A percentile compares a stretch with the other conserved stretches of the same genome.
These are phyloP conservation scores for Lysandra bellargus DNA, from an alignment of 2,888 invertebrate genomes.

Conservation along the genomic window DNA sequence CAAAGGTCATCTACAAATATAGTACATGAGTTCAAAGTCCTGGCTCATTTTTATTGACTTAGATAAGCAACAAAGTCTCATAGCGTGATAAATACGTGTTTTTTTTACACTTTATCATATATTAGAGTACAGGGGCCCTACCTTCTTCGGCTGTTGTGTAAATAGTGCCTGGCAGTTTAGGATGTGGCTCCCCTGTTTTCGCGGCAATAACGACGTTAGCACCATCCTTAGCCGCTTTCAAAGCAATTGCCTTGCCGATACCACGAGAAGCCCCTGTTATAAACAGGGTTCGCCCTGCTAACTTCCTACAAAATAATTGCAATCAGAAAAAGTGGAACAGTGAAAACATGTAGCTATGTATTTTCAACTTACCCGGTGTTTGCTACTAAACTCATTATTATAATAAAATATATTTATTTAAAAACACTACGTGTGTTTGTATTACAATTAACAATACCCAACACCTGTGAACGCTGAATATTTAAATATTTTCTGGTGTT, in stretches of 20 bases:
- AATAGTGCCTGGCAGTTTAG: conserved; percentile 95
- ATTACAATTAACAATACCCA: background rate
- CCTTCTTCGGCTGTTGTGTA: conserved; percentile 94
- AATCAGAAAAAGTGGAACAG: conserved; percentile 41
- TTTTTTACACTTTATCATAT: background rate
- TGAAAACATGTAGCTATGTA: conserved; percentile 34
- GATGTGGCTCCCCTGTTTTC: conserved; percentile 94
- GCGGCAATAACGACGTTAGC: conserved; percentile 95
- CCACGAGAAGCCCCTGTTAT: conserved; percentile 98
- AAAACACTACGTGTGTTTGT: background rate
- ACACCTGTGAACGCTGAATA: background rate
- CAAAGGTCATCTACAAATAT: conserved; percentile 40
- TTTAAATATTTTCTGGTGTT: background rate
- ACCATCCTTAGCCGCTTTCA: conserved; percentile 95
- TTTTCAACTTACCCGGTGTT: conserved; percentile 68
- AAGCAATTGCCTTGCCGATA: conserved; percentile 96
- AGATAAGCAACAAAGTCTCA: background rate
- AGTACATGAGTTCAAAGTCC: conserved; percentile 44
- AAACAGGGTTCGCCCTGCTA: conserved; percentile 94
- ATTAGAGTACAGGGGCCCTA: conserved; percentile 60
- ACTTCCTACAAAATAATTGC: conserved; percentile 60
- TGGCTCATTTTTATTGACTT: background rate
- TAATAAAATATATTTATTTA: background rate
- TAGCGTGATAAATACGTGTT: background rate
- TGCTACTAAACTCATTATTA: conserved; percentile 73